Base-by-base conservation (phyloP, 2,113 vertebrate genomes). In the Phaetusa simplex region DNA sequence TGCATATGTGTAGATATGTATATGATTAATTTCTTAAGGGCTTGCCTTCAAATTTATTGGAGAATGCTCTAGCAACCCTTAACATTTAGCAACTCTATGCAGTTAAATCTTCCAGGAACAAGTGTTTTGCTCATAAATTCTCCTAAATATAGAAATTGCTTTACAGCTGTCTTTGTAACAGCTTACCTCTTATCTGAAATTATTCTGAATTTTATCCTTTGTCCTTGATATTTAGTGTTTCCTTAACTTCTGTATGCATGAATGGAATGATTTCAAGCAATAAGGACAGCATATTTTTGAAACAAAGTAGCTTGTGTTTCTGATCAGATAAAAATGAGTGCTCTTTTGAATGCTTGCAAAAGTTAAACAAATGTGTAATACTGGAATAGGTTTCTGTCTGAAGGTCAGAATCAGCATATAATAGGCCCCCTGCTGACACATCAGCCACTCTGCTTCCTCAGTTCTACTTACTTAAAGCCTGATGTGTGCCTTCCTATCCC, bases 211-310 rank as follows among this genome's bases (percentile, higher is more conserved):
- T 93, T 62, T 96, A 84, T 95, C 52, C 4, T 90, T 86, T 84
- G 42, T 80, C 82, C 45, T 86, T 90, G 61, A n/a, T 97, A 91
- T 77, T 88, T 88, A 86, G 29, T 62, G 17, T 82, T 95, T 86
- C 12, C 38, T 90, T 93, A 49, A 58, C 69, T 96, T 95, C 65
- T 55, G 5, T 36, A 42, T 12, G 27, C 11, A 82, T 66, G 61
- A 95, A 89, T 6, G 4, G 49, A 90, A 96, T 88, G 17, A 92
- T 90, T 96, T 90, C 84, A 80, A 74, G 47, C 15, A 71, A 52
- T 88, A 90, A 85, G 19, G 20, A 55, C 16, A 78, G 8, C 32
- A 84, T 50, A 5, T n/a, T 43, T 65, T 65, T 89, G 14, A 87
- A 87, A 89, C 21, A 88, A 95, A 80, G 32, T 19, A 90, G 22